Evolutionary conservation across 2,888 invertebrate species (phyloP).

Genomic region (Polydesmus complanatus): DNA sequence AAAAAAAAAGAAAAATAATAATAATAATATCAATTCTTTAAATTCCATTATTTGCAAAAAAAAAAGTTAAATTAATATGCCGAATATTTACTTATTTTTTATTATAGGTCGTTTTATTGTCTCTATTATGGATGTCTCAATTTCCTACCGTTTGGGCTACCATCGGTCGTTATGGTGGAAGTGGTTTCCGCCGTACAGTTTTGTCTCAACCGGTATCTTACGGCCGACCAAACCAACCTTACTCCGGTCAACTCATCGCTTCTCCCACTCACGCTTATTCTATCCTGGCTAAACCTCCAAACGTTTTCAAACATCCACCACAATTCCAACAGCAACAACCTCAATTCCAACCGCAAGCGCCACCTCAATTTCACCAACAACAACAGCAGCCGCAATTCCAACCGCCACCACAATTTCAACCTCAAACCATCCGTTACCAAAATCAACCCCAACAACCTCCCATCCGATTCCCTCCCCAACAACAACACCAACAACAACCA

Average conservation of each 20-base stretch:
- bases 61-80: no score
- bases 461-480: neutral
- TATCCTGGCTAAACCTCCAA: conserved; percentile 11
- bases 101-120: neutral
- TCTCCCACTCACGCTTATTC: conserved; percentile 12
- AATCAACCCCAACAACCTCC: neutral
- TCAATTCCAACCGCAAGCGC: neutral
- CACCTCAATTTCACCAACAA: conserved; percentile 2
- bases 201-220: neutral
- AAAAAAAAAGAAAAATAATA: no score
- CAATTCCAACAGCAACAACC: conserved; percentile 11
- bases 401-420: no score
- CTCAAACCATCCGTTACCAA: neutral
- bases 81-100: no score
- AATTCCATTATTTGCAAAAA: no score
- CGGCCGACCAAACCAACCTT: neutral
- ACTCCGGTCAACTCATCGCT: conserved; percentile 3
- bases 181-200: neutral
- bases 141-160: neutral
- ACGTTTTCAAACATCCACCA: neutral
- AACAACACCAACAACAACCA: neutral
- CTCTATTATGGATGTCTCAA: neutral
- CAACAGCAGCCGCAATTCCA: neutral
- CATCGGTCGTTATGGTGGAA: neutral
- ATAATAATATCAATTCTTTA: no score